Conservation (phyloP, 1,140 invertebrate species). For the Oedothorax gibbosus region DNA sequence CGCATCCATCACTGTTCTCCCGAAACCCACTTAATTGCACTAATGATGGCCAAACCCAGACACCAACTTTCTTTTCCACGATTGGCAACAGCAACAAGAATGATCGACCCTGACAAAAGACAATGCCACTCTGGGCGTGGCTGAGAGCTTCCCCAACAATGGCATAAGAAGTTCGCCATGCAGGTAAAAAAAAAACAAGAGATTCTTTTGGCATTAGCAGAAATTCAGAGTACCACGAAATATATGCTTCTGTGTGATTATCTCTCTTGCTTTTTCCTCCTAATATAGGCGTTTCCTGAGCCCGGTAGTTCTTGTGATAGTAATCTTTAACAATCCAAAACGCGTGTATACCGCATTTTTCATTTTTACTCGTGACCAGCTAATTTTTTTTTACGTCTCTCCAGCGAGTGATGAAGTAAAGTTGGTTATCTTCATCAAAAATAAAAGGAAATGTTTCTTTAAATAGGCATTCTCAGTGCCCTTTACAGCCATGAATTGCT, state of each 20-base stretch:
- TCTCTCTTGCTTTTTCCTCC: conserved; percentile 1
- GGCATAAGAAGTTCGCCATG: conserved; percentile 18
- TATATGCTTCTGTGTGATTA: conserved; percentile 19
- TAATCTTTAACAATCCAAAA: conserved; percentile 20
- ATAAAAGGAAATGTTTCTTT: conserved; percentile 11
- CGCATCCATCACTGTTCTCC: too few species aligned
- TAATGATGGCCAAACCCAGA: too few species aligned
- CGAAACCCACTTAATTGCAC: too few species aligned
- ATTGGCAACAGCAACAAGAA: neutral
- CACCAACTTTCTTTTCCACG: too few species aligned
- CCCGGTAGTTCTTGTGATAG: conserved; percentile 41
- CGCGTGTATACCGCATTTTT: conserved; percentile 41
- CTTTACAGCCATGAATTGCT: too few species aligned
- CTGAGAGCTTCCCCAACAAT: conserved; percentile 16
- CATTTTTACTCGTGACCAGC: conserved; percentile 27
- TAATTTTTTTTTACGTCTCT: conserved; percentile 15
- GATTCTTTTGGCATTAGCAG: conserved; percentile 11
- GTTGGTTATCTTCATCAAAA: conserved; percentile 24
- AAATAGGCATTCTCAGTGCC: conserved; percentile 16
- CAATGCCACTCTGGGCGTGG: conserved; percentile 16
- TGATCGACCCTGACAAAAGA: conserved; percentile 38
- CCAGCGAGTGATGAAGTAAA: conserved; percentile 19
- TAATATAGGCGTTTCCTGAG: conserved; percentile 32
- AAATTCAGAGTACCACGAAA: conserved; percentile 19
- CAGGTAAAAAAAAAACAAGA: neutral